Evolutionary conservation across 2,888 invertebrate genomes (phyloP).

Genomic region (Eupithecia subfuscata): DNA sequence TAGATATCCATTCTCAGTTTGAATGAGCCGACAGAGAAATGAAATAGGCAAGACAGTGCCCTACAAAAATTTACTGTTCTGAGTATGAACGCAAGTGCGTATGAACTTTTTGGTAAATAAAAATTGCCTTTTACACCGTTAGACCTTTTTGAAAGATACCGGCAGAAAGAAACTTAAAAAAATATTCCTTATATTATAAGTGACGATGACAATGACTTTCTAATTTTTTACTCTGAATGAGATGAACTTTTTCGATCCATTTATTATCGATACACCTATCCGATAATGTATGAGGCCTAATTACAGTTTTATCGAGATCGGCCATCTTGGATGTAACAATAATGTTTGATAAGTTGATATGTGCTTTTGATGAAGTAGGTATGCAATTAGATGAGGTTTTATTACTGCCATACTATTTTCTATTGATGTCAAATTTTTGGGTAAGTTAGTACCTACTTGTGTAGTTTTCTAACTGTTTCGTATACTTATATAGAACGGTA

Average conservation of each 20-base stretch:
- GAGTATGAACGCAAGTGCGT: constrained; percentile 9
- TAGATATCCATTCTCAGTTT: constrained; percentile 72
- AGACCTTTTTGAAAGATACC: background rate
- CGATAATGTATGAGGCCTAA: constrained; percentile 79
- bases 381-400: constrained; percentile 13
- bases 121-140: background rate
- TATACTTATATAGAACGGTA: no score
- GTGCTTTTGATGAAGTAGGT: constrained; percentile 46
- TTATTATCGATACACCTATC: constrained; percentile 78
- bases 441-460: no score
- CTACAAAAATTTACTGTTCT: background rate
- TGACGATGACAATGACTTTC: constrained; percentile 24
- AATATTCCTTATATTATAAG: constrained; percentile 1
- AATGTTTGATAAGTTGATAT: constrained; percentile 80
- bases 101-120: constrained; percentile 10
- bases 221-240: constrained; percentile 52
- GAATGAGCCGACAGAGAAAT: constrained; percentile 18
- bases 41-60: background rate
- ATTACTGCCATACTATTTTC: background rate
- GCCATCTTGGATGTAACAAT: constrained; percentile 75
- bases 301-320: constrained; percentile 76
- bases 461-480: background rate
- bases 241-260: constrained; percentile 72
- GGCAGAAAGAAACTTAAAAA: background rate
- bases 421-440: constrained; percentile 1